These are phyloP conservation scores for Andrena bicolor DNA, from an alignment of 2,888 invertebrate genomes.

Conservation along the genomic window DNA sequence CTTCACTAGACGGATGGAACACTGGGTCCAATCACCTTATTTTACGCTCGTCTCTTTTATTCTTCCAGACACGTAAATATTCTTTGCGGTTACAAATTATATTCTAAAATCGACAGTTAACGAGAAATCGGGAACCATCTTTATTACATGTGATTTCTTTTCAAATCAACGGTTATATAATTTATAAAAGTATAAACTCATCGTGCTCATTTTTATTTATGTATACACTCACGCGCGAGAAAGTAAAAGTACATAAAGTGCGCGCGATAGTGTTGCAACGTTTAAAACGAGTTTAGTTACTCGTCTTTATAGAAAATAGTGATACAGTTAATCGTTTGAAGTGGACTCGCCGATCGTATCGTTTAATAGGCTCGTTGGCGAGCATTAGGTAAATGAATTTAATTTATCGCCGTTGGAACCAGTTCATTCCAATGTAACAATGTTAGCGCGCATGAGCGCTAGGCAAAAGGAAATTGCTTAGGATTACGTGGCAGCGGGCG, in stretches of 20 bases:
- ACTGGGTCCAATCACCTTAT: not conserved
- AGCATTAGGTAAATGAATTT: slow-evolving; percentile 21
- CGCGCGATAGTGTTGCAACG: not conserved
- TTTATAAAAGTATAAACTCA: slow-evolving; percentile 7
- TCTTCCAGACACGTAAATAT: not conserved
- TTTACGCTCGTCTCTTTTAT: not conserved
- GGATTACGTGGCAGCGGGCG: slow-evolving; percentile 65
- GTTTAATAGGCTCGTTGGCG: not conserved
- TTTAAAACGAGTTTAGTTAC: not conserved
- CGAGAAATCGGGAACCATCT: not conserved
- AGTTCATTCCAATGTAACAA: slow-evolving; percentile 45
- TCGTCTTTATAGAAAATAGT: not conserved
- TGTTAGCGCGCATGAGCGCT: slow-evolving; percentile 63
- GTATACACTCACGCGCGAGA: not conserved
- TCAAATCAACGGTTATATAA: not conserved
- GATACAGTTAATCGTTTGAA: not conserved
- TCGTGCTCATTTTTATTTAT: slow-evolving; percentile 9
- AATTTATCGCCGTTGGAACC: slow-evolving; percentile 30
- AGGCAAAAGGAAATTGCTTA: slow-evolving; percentile 57
- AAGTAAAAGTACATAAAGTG: not conserved
- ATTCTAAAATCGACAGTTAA: not conserved
- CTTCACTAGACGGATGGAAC: slow-evolving; percentile 16
- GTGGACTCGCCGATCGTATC: not conserved
- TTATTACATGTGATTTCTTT: not conserved
- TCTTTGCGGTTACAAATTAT: not conserved